A percentile compares a stretch with the other conserved stretches of the same genome.
Evolutionary conservation across 2,888 invertebrate genomes (phyloP).

Genomic region (Torymus auratus): DNA sequence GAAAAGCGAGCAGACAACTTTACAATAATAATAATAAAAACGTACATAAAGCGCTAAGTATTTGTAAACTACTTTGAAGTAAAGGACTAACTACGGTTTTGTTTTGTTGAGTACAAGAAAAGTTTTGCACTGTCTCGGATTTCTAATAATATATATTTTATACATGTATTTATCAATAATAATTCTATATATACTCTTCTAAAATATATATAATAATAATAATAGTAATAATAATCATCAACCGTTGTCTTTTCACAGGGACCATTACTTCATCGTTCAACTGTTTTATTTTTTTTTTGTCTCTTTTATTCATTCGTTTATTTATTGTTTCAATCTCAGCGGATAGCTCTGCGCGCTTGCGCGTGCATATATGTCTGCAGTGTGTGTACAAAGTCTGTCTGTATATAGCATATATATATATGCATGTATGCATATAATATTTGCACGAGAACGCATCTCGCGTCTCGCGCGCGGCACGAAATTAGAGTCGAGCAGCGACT

Average conservation of each 20-base stretch:
- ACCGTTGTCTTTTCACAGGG: slow-evolving; percentile 26
- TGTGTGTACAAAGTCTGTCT: slow-evolving; percentile 19
- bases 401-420: slow-evolving; percentile 21
- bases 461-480: slow-evolving; percentile 10
- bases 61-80: slow-evolving; percentile 56
- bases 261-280: neutral
- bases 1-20: slow-evolving; percentile 64
- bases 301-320: slow-evolving; percentile 11
- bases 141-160: slow-evolving; percentile 41
- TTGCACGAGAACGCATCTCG: slow-evolving; percentile 1
- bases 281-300: too few species aligned
- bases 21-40: slow-evolving; percentile 66
- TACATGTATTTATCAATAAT: slow-evolving; percentile 31
- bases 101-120: slow-evolving; percentile 39
- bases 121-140: slow-evolving; percentile 52
- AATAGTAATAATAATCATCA: neutral
- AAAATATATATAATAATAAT: slow-evolving; percentile 1
- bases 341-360: neutral
- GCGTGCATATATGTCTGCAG: neutral
- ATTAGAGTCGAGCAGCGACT: slow-evolving; percentile 47
- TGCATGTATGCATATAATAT: neutral
- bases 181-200: slow-evolving; percentile 7
- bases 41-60: slow-evolving; percentile 67
- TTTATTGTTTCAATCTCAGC: neutral
- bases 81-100: slow-evolving; percentile 39